Percentiles rank a stretch among this genome's conserved stretches.
Evolutionary conservation across 2,888 invertebrate genomes (phyloP).

Genomic region (Holacanthella duospinosa): DNA sequence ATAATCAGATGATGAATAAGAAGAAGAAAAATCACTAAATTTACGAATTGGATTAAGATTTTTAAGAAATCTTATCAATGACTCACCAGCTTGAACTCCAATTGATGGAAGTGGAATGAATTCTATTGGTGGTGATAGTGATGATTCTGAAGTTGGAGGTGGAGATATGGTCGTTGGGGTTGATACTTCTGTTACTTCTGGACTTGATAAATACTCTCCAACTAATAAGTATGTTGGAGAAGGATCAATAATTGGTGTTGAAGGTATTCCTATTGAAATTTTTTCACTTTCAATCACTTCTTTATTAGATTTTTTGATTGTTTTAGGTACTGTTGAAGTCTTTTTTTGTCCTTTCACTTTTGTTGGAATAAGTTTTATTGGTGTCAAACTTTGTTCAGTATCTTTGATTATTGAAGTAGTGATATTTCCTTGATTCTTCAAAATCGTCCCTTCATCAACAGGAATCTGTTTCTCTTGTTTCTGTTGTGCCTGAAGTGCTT

Average conservation of each 20-base stretch:
- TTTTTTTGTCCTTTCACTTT: neutral
- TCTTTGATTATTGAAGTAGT: too few species aligned
- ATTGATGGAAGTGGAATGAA: too few species aligned
- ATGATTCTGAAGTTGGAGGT: constrained; percentile 19
- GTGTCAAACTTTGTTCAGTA: neutral
- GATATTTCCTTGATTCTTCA: too few species aligned
- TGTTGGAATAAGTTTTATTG: too few species aligned
- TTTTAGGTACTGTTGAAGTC: neutral
- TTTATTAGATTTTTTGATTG: neutral
- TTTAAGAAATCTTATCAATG: constrained; percentile 29
- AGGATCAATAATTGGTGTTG: neutral
- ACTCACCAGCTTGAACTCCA: constrained; percentile 37
- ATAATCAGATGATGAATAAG: constrained; percentile 25
- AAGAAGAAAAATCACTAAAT: constrained; percentile 37
- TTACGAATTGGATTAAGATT: constrained; percentile 32
- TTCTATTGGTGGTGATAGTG: constrained; percentile 19
- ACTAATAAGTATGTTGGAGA: neutral
- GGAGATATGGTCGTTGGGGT: constrained; percentile 22
- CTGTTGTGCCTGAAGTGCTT: constrained; percentile 11
- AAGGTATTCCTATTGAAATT: too few species aligned
- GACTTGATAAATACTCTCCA: neutral
- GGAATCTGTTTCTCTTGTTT: neutral
- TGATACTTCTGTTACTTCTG: neutral
- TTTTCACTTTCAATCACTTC: neutral
- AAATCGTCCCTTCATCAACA: neutral